Evolutionary conservation across 2,797 vertebrate species (phyloP).

Genomic region (Helostoma temminkii): DNA sequence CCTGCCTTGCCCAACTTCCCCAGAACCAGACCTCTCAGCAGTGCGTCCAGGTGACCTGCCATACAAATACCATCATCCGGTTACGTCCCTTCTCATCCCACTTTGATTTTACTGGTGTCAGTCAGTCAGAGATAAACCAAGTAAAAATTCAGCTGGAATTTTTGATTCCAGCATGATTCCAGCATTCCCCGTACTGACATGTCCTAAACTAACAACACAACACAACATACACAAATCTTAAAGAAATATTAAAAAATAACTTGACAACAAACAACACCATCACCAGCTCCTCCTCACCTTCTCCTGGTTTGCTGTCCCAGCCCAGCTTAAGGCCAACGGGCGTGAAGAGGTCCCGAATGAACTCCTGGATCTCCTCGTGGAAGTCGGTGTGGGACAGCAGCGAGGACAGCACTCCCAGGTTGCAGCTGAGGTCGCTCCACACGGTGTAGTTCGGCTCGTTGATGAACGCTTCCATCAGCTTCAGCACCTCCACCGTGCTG

Average conservation of each 20-base stretch:
- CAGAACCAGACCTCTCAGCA: slow-evolving; percentile 93
- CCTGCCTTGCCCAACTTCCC: slow-evolving; percentile 97
- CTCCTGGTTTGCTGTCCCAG: slow-evolving; percentile 95
- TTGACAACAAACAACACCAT: too few relatives aligned
- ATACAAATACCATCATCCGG: background rate
- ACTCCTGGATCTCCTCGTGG: slow-evolving; percentile 96
- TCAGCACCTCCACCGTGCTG: slow-evolving; percentile 97
- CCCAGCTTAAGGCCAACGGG: slow-evolving; percentile 94
- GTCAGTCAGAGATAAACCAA: too few relatives aligned
- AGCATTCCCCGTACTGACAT: too few relatives aligned
- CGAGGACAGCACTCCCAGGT: slow-evolving; percentile 95
- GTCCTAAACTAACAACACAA: too few relatives aligned
- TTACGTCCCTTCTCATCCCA: background rate
- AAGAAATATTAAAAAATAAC: too few relatives aligned
- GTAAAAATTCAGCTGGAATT: too few relatives aligned
- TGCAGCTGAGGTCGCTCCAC: slow-evolving; percentile 99
- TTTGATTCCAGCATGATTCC: too few relatives aligned
- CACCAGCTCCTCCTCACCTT: slow-evolving; percentile 93
- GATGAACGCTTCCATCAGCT: slow-evolving; percentile 98
- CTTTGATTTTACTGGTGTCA: background rate
- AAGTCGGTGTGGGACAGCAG: slow-evolving; percentile 98
- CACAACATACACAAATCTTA: too few relatives aligned
- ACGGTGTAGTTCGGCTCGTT: slow-evolving; percentile 99
- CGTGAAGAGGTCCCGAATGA: slow-evolving; percentile 95
- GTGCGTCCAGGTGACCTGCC: slow-evolving; percentile 93